Evolutionary conservation across 2,113 vertebrate species (phyloP).

Genomic region (Sakesphorus luctuosus): DNA sequence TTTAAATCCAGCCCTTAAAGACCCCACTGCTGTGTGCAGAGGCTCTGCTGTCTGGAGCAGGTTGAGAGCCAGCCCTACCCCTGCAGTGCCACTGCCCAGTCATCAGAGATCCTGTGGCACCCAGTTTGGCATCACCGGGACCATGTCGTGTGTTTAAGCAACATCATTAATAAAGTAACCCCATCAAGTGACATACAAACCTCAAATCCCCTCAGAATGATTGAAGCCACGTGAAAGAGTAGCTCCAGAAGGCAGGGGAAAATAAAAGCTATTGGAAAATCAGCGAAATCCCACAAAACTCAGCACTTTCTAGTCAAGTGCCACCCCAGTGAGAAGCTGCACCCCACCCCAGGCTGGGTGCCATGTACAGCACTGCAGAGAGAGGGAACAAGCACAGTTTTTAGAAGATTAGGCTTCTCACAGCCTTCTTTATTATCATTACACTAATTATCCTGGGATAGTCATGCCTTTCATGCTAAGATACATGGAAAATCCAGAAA

Average conservation of each 20-base stretch:
- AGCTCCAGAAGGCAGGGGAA: background rate
- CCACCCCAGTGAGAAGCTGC: background rate
- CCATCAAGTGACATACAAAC: background rate
- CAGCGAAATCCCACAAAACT: background rate
- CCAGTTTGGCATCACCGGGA: background rate
- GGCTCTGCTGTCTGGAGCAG: background rate
- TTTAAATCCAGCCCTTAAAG: background rate
- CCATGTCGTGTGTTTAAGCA: fast-evolving
- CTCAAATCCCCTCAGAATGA: background rate
- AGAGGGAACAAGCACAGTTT: background rate
- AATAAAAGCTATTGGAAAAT: background rate
- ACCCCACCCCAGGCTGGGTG: background rate
- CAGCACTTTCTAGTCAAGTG: background rate
- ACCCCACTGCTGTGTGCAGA: background rate
- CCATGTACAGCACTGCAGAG: background rate
- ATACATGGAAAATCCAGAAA: background rate
- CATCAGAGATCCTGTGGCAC: background rate
- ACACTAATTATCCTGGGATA: background rate
- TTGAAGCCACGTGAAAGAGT: background rate
- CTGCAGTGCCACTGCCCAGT: background rate
- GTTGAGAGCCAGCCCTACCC: background rate
- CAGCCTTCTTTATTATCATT: background rate
- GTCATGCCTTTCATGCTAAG: background rate
- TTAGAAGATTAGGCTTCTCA: background rate
- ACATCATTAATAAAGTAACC: background rate